phyloP scores from a whole-genome alignment of 1,140 invertebrate species.

The Zaprionus capensis region DNA sequence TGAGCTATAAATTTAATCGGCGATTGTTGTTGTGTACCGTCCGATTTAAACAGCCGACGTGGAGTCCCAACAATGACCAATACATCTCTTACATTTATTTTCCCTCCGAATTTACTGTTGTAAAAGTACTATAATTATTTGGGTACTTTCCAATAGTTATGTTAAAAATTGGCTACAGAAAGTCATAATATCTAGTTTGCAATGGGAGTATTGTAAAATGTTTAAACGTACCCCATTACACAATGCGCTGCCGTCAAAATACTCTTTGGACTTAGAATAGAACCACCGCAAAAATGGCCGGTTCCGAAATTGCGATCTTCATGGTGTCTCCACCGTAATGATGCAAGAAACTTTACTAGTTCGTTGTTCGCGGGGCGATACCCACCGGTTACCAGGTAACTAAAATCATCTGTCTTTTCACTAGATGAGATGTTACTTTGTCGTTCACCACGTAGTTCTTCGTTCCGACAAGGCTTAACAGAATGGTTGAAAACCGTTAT shows the following conservation, averaged over 20 bases:
- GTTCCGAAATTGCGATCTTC: conserved; percentile 28
- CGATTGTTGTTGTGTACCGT: conserved; percentile 11
- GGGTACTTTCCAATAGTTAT: too few relatives aligned
- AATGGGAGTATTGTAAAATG: not conserved
- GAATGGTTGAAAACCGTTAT: not conserved
- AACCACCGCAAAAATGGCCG: conserved; percentile 63
- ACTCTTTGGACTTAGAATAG: conserved; percentile 32
- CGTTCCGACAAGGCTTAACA: not conserved
- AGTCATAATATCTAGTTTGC: not conserved
- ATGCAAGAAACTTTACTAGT: conserved; percentile 45
- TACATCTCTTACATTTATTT: not conserved
- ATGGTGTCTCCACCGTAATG: conserved; percentile 11
- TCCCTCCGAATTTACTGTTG: not conserved
- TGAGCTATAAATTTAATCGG: conserved; percentile 37
- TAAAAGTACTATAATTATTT: not conserved
- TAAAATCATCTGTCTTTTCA: conserved; percentile 37
- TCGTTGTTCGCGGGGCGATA: conserved; percentile 46
- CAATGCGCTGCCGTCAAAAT: conserved; percentile 72
- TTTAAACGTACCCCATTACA: conserved; percentile 41
- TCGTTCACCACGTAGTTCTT: not conserved
- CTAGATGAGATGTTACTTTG: not conserved
- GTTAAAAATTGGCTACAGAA: not conserved
- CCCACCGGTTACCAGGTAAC: conserved; percentile 60
- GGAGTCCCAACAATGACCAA: conserved; percentile 54
- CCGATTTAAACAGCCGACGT: conserved; percentile 32